Conservation (phyloP, 2,888 invertebrate species). For the Stomorhina lunata region DNA sequence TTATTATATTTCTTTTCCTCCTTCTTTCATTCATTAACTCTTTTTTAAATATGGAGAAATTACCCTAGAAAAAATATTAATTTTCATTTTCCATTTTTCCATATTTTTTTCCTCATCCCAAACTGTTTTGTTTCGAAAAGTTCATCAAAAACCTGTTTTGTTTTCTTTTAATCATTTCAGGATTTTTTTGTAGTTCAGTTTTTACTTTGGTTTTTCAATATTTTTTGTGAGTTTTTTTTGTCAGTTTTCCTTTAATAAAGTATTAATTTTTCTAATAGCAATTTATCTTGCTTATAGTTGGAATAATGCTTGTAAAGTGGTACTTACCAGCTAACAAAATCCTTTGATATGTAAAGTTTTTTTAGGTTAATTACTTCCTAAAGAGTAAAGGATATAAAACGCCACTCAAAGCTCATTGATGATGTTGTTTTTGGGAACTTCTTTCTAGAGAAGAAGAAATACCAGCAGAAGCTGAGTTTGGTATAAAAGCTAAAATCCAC, state of each 20-base stretch:
- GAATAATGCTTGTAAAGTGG: not conserved
- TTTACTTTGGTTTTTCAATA: not conserved
- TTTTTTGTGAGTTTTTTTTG: not conserved
- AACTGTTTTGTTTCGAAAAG: not conserved
- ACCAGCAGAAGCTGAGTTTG: not conserved
- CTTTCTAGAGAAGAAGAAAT: not conserved
- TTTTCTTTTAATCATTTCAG: no score
- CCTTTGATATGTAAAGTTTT: conserved; percentile 62
- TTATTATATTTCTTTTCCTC: no score
- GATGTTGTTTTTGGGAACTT: not conserved
- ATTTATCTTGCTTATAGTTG: not conserved
- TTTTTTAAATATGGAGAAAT: not conserved
- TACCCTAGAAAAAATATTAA: not conserved
- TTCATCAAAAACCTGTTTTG: not conserved
- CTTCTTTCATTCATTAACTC: no score
- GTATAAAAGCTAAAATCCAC: not conserved
- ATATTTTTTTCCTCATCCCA: not conserved
- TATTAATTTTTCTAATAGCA: not conserved
- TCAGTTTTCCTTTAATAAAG: not conserved
- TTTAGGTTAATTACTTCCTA: conserved; percentile 57
- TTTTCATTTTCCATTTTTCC: not conserved
- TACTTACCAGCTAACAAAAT: conserved; percentile 62
- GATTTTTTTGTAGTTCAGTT: not conserved
- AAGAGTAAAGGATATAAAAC: conserved; percentile 26
- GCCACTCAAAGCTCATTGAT: conserved; percentile 43